These are phyloP conservation scores for Cheirogaleus major DNA, from an alignment of 2,797 vertebrate genomes.

Conservation along the genomic window DNA sequence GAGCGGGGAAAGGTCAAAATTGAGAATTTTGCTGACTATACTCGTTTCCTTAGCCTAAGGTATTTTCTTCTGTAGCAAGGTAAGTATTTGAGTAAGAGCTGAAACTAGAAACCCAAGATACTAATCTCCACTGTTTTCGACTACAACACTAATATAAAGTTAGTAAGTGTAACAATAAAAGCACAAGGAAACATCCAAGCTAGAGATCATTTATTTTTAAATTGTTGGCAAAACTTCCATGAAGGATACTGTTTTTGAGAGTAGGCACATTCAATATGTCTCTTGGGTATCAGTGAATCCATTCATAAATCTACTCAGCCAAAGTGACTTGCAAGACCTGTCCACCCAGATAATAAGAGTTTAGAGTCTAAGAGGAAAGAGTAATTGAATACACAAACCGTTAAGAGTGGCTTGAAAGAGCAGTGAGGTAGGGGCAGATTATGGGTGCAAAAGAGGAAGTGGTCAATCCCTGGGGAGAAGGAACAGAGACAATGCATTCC, in stretches of 20 bases:
- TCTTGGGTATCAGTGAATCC: background rate
- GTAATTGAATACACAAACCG: background rate
- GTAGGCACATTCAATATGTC: background rate
- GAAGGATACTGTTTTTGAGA: background rate
- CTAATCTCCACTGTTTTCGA: background rate
- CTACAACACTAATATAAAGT: background rate
- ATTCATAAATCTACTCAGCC: slow-evolving; percentile 1
- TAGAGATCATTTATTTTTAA: background rate
- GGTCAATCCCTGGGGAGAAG: background rate
- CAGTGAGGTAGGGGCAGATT: background rate
- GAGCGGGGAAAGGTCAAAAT: background rate
- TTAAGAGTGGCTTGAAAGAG: background rate
- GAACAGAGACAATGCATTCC: background rate
- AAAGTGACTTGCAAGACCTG: background rate
- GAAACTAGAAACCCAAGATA: slow-evolving; percentile 6
- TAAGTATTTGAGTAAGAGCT: background rate
- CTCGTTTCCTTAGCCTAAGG: background rate
- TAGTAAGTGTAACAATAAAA: slow-evolving; percentile 10
- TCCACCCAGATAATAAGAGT: background rate
- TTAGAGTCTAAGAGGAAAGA: background rate
- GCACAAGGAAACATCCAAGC: background rate
- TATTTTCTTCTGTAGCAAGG: background rate
- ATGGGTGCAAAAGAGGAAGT: background rate
- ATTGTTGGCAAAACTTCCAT: background rate
- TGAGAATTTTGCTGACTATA: background rate